These are phyloP conservation scores for Gambelia wislizenii DNA, from an alignment of 2,797 vertebrate genomes.

Conservation along the genomic window DNA sequence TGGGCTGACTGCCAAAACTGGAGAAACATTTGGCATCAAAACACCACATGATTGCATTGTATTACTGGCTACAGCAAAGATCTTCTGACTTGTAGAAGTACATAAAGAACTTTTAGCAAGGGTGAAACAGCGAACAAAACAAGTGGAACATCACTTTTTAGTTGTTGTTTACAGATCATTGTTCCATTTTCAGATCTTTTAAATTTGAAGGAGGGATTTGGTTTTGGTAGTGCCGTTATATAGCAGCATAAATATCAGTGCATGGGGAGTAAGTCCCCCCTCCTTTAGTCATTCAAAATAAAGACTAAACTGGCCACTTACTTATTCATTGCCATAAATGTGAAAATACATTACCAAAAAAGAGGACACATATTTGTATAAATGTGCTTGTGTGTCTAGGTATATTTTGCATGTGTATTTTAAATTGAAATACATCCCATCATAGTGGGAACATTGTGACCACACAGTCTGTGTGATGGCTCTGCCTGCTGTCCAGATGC, in stretches of 20 bases:
- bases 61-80: background rate
- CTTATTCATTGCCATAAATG: too few relatives aligned
- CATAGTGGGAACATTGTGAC: too few relatives aligned
- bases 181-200: background rate
- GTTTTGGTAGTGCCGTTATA: background rate
- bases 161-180: background rate
- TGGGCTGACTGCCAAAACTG: background rate
- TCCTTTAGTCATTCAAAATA: background rate
- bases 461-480: too few relatives aligned
- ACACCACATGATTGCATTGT: background rate
- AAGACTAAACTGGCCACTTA: too few relatives aligned
- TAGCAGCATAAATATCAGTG: background rate
- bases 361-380: too few relatives aligned
- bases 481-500: too few relatives aligned
- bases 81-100: background rate
- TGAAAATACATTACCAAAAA: too few relatives aligned
- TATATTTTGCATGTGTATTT: too few relatives aligned
- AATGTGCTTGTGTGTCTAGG: too few relatives aligned
- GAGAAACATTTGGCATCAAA: background rate
- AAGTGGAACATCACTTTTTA: background rate
- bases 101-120: background rate
- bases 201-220: background rate
- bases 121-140: background rate
- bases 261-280: background rate
- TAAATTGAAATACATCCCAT: too few relatives aligned